phyloP scores from a whole-genome alignment of 2,113 vertebrate genomes.

The Proterorhinus semilunaris region DNA sequence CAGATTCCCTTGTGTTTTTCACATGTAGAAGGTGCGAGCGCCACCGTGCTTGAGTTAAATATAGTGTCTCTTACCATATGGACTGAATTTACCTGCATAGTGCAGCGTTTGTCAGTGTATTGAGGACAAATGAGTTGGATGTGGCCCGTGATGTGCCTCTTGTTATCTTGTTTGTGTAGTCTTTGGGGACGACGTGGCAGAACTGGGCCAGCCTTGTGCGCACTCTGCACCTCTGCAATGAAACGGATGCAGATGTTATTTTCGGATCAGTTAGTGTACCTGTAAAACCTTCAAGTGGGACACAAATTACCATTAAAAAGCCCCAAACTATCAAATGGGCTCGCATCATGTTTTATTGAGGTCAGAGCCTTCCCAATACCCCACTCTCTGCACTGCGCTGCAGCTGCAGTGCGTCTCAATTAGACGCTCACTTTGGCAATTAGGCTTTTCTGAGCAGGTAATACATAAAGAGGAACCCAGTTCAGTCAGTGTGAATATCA shows the following conservation, averaged over 20 bases:
- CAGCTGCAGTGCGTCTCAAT: constrained; percentile 5
- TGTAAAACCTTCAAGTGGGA: constrained; percentile 55
- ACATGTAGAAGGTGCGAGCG: constrained; percentile 27
- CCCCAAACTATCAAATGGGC: constrained; percentile 27
- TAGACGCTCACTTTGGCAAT: constrained; percentile 4
- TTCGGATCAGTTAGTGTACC: constrained; percentile 45
- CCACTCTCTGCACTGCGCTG: background rate
- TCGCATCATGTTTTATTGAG: constrained; percentile 25
- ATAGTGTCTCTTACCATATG: constrained; percentile 49
- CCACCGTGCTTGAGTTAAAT: constrained; percentile 41
- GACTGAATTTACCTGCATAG: constrained; percentile 50
- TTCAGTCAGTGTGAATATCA: constrained; percentile 15
- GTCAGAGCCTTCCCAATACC: constrained; percentile 20
- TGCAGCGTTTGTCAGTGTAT: constrained; percentile 45
- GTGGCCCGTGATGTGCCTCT: constrained; percentile 38
- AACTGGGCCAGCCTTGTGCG: constrained; percentile 59
- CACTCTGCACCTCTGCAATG: constrained; percentile 48
- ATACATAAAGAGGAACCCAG: constrained; percentile 9
- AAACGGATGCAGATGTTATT: constrained; percentile 61
- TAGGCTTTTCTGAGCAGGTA: constrained; percentile 2
- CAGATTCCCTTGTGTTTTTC: constrained; percentile 17
- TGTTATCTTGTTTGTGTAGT: constrained; percentile 64
- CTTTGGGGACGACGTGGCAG: constrained; percentile 67
- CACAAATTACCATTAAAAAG: constrained; percentile 50
- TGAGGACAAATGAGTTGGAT: constrained; percentile 54